These are phyloP conservation scores for Nasonia longicornis DNA, from an alignment of 1,140 invertebrate species.

Conservation along the genomic window DNA sequence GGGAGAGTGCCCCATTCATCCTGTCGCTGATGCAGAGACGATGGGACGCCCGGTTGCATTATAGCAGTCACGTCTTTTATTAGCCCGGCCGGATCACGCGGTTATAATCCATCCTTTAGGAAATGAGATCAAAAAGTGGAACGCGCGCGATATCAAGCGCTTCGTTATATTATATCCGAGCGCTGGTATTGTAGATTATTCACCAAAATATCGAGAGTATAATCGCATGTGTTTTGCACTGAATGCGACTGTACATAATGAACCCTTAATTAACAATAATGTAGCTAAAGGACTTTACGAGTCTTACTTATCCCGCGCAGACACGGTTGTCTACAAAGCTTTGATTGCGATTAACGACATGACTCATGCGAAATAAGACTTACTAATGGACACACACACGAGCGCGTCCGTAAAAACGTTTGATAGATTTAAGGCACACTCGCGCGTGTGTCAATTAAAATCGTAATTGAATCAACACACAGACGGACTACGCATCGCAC, in stretches of 20 bases:
- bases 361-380: slow-evolving; percentile 33
- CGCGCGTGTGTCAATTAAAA: slow-evolving; percentile 44
- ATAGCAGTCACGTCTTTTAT: slow-evolving; percentile 13
- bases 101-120: slow-evolving; percentile 30
- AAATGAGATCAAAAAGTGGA: slow-evolving; percentile 30
- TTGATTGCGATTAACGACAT: slow-evolving; percentile 31
- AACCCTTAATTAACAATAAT: slow-evolving; percentile 29
- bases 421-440: slow-evolving; percentile 21
- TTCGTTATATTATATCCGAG: slow-evolving; percentile 8
- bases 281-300: background rate
- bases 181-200: too few relatives aligned
- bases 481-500: background rate
- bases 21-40: background rate
- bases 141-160: background rate
- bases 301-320: background rate
- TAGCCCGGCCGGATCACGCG: background rate
- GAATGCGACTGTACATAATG: too few relatives aligned
- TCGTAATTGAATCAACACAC: slow-evolving; percentile 34
- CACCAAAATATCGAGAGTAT: too few relatives aligned
- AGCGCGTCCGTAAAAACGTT: background rate
- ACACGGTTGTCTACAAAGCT: slow-evolving; percentile 22
- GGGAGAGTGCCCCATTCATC: slow-evolving; percentile 15
- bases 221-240: too few relatives aligned
- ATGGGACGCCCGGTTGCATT: background rate
- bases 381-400: background rate